These are phyloP conservation scores for Cheilosia pagana DNA, from an alignment of 2,888 invertebrate species.

Conservation along the genomic window DNA sequence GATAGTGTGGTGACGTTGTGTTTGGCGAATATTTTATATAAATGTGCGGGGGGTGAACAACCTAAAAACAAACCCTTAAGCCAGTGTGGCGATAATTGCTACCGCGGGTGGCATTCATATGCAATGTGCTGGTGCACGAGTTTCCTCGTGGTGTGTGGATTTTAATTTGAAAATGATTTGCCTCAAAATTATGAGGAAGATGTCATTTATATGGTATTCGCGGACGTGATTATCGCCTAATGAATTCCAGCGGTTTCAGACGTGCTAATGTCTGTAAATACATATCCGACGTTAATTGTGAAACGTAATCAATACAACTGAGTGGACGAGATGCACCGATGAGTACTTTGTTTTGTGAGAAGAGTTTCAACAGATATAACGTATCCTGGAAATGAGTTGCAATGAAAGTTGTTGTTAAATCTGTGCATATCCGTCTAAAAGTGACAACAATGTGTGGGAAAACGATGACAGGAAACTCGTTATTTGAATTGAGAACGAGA, in stretches of 20 bases:
- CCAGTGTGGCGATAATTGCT: slow-evolving; percentile 73
- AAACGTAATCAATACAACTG: not conserved
- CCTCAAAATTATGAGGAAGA: slow-evolving; percentile 40
- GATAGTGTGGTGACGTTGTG: slow-evolving; percentile 54
- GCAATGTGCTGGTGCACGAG: slow-evolving; percentile 44
- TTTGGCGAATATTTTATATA: slow-evolving; percentile 38
- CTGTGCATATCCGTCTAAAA: no score
- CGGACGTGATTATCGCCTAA: slow-evolving; percentile 70
- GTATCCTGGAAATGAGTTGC: no score
- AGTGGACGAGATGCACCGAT: no score
- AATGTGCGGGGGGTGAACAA: slow-evolving; percentile 60
- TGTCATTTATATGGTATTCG: slow-evolving; percentile 3
- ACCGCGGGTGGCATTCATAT: slow-evolving; percentile 64
- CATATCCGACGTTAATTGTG: slow-evolving; percentile 1
- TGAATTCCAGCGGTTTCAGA: slow-evolving; percentile 70
- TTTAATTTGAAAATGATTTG: slow-evolving; percentile 54
- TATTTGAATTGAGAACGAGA: no score
- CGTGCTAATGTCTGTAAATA: slow-evolving; percentile 55
- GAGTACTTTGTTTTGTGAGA: no score
- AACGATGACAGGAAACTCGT: no score
- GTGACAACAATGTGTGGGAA: no score
- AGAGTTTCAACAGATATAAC: no score
- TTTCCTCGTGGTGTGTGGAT: slow-evolving; percentile 32
- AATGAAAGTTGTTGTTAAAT: no score
- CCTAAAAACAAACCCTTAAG: slow-evolving; percentile 69